Evolutionary conservation across 2,797 vertebrate genomes (phyloP).

Genomic region (Anniella stebbinsi): DNA sequence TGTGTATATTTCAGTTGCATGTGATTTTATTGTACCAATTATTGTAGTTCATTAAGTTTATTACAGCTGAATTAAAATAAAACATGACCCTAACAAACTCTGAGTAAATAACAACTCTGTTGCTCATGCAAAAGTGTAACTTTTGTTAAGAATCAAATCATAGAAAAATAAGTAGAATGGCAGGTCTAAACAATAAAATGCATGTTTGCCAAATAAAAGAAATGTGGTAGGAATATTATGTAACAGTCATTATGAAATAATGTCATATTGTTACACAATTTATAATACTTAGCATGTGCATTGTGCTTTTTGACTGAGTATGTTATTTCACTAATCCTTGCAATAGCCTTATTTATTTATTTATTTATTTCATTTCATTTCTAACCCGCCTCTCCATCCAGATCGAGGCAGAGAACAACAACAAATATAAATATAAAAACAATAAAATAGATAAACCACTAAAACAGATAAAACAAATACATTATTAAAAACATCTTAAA

Average conservation of each 20-base stretch:
- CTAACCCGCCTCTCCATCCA: no score
- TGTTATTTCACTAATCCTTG: background rate
- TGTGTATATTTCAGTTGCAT: slow-evolving; percentile 32
- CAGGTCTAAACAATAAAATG: slow-evolving; percentile 34
- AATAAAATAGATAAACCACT: no score
- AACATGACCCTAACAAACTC: slow-evolving; percentile 70
- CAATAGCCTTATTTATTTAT: background rate
- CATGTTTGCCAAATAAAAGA: slow-evolving; percentile 7
- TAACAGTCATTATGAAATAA: background rate
- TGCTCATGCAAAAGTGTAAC: slow-evolving; percentile 62
- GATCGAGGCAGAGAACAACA: no score
- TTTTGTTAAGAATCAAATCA: slow-evolving; percentile 11
- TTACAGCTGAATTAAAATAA: slow-evolving; percentile 68
- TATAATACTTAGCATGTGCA: background rate
- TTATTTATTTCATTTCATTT: no score
- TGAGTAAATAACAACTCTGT: slow-evolving; percentile 61
- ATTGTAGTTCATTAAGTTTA: slow-evolving; percentile 75
- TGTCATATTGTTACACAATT: background rate
- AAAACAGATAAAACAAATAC: no score
- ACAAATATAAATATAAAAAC: no score
- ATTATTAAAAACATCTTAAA: no score
- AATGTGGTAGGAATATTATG: background rate
- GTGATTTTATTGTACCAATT: slow-evolving; percentile 68
- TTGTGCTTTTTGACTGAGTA: background rate
- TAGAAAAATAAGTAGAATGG: background rate